Evolutionary conservation across 64 coral and sea anemone genomes (phyloP).

Genomic region (Stylophora pistillata): DNA sequence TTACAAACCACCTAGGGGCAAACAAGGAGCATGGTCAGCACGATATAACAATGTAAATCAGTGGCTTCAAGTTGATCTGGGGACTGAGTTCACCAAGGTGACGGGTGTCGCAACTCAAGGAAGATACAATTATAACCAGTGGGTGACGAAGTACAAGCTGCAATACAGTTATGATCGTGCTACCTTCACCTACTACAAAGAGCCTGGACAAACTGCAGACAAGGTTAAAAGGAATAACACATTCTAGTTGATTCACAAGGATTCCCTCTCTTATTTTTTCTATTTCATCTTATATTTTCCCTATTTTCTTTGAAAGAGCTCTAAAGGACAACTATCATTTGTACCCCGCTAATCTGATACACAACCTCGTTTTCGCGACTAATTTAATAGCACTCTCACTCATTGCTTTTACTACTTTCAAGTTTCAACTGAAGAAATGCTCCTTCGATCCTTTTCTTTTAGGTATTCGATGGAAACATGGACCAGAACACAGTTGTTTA

Average conservation of each 20-base stretch:
- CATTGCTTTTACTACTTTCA: too few species aligned
- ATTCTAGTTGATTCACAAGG: too few species aligned
- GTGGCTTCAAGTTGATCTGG: slow-evolving; percentile 20
- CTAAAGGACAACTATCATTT: too few species aligned
- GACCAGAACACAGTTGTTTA: slow-evolving; percentile 23
- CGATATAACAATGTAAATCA: neutral
- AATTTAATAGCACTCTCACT: too few species aligned
- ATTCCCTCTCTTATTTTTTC: too few species aligned
- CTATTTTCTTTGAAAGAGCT: too few species aligned
- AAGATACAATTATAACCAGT: neutral
- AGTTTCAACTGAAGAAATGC: too few species aligned
- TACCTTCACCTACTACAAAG: neutral
- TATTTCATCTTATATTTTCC: too few species aligned
- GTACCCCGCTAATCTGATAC: too few species aligned
- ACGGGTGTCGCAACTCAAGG: neutral
- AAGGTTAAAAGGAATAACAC: neutral
- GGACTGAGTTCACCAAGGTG: neutral
- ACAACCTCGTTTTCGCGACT: too few species aligned
- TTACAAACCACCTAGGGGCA: neutral
- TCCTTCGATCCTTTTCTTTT: neutral
- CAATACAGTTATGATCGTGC: slow-evolving; percentile 9
- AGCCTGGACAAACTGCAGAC: too few species aligned
- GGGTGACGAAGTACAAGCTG: slow-evolving; percentile 19
- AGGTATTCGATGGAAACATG: slow-evolving; percentile 25
- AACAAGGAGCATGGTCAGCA: neutral